Conservation (phyloP, 2,888 invertebrate genomes). For the Matsumyia berberina region DNA sequence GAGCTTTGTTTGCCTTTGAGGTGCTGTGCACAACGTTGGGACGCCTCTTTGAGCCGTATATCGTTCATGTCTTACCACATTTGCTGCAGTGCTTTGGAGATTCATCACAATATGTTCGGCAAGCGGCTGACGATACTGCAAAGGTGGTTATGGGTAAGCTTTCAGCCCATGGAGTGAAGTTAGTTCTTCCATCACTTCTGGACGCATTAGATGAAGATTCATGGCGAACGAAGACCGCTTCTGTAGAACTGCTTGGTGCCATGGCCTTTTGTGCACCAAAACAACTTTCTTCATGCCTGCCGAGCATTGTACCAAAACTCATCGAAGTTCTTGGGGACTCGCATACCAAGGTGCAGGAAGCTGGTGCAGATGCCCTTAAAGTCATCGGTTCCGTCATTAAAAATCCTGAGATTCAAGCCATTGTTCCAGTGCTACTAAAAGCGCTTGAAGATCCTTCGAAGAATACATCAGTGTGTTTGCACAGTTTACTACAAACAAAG, state of each 20-base stretch:
- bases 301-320: constrained; percentile 98
- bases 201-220: constrained; percentile 98
- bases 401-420: constrained; percentile 99
- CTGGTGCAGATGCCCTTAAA: constrained; percentile 97
- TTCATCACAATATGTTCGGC: constrained; percentile 96
- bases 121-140: constrained; percentile 98
- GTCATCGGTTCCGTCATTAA: constrained; percentile 99
- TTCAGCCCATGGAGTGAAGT: constrained; percentile 98
- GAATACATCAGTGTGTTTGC: constrained; percentile 96
- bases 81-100: constrained; percentile 98
- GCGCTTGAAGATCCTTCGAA: constrained; percentile 98
- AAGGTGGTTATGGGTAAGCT: constrained; percentile 97
- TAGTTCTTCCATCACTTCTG: constrained; percentile 96
- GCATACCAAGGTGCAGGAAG: constrained; percentile 97
- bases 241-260: constrained; percentile 97
- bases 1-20: constrained; percentile 98
- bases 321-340: constrained; percentile 99
- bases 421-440: constrained; percentile 93
- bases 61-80: constrained; percentile 98
- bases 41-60: constrained; percentile 98
- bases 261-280: constrained; percentile 99
- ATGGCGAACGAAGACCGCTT: constrained; percentile 99
- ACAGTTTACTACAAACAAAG: constrained; percentile 96
- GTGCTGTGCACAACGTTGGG: constrained; percentile 96
- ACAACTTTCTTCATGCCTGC: constrained; percentile 98